phyloP scores from a whole-genome alignment of 2,888 invertebrate species.

The Halocaridina rubra region DNA sequence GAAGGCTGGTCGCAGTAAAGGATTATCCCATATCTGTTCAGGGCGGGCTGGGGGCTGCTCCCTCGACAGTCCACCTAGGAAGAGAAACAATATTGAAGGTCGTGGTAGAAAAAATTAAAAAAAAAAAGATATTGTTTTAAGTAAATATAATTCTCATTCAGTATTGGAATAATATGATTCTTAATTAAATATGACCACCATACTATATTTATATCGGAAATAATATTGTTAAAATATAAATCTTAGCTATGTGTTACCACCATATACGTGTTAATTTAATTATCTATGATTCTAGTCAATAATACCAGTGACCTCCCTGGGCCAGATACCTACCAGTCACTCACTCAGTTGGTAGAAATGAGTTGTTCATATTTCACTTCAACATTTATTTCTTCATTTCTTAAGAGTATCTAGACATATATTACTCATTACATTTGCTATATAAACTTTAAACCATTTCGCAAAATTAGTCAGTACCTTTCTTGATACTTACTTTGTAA shows the following conservation, averaged over 20 bases:
- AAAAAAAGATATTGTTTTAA: not conserved
- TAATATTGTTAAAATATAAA: not conserved
- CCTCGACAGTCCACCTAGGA: constrained; percentile 54
- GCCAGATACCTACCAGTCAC: too few relatives aligned
- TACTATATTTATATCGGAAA: not conserved
- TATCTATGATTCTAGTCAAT: not conserved
- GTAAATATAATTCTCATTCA: not conserved
- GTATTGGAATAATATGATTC: not conserved
- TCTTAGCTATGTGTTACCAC: not conserved
- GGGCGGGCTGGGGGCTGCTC: constrained; percentile 61
- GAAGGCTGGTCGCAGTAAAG: constrained; percentile 56
- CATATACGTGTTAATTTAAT: too few relatives aligned
- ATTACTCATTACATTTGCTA: too few relatives aligned
- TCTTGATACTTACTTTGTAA: not conserved
- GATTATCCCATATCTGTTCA: constrained; percentile 63
- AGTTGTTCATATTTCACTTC: too few relatives aligned
- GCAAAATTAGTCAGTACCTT: too few relatives aligned
- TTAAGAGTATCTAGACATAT: too few relatives aligned
- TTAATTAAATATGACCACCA: not conserved
- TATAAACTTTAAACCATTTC: too few relatives aligned
- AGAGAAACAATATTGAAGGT: not conserved
- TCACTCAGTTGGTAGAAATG: too few relatives aligned
- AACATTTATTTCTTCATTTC: too few relatives aligned
- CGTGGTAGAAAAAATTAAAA: not conserved
- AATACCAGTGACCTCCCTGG: not conserved